phyloP scores from a whole-genome alignment of 2,113 vertebrate species.

The Mesocricetus auratus region DNA sequence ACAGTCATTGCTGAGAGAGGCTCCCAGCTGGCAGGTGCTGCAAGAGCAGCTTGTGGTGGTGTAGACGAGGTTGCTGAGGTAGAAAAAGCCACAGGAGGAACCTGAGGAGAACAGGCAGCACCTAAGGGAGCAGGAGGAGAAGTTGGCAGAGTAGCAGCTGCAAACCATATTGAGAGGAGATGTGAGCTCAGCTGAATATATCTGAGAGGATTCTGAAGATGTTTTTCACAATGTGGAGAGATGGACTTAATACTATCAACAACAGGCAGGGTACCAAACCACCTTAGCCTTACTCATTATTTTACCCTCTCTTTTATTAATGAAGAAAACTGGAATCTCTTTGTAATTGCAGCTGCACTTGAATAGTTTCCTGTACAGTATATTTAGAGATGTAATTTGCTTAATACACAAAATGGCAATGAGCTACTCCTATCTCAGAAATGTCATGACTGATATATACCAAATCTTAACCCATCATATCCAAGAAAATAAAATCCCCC shows the following conservation, averaged over 20 bases:
- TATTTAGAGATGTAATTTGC: conserved; percentile 39
- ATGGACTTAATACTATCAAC: not conserved
- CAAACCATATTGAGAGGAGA: not conserved
- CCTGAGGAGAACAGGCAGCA: fast-evolving
- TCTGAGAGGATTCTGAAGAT: not conserved
- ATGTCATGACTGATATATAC: not conserved
- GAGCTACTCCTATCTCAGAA: not conserved
- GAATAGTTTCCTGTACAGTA: not conserved
- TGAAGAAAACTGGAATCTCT: not conserved
- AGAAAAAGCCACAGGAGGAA: not conserved
- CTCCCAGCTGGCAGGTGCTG: not conserved
- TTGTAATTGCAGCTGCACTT: conserved; percentile 13
- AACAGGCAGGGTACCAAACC: not conserved
- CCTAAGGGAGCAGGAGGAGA: not conserved
- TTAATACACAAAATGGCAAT: not conserved
- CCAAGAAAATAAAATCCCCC: not conserved
- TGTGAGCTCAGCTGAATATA: not conserved
- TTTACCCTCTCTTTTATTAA: not conserved
- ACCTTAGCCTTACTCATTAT: not conserved
- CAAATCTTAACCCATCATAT: not conserved
- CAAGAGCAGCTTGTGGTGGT: not conserved
- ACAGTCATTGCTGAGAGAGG: not conserved
- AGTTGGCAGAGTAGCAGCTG: not conserved
- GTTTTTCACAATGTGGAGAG: not conserved
- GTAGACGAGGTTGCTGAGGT: not conserved